Evolutionary conservation across 2,797 vertebrate genomes (phyloP).

Genomic region (Pangasius mekongensis): DNA sequence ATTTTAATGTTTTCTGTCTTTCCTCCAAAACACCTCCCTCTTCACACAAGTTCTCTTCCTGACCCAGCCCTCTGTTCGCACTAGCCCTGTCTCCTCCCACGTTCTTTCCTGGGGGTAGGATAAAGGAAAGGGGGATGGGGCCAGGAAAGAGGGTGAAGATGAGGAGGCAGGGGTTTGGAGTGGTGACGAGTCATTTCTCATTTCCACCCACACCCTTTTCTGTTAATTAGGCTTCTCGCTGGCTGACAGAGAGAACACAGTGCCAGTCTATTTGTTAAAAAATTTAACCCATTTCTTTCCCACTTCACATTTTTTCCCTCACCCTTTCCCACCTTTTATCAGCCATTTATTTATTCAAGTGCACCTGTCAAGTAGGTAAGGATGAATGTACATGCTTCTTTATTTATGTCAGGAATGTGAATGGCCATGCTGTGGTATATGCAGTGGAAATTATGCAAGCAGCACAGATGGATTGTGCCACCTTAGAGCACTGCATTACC

Average conservation of each 20-base stretch:
- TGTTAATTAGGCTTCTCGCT: conserved; percentile 63
- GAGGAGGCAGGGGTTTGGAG: conserved; percentile 41
- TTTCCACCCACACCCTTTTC: conserved; percentile 58
- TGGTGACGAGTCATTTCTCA: conserved; percentile 65
- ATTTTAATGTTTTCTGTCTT: conserved; percentile 81
- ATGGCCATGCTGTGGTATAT: background rate
- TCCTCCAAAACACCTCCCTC: conserved; percentile 38
- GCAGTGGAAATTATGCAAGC: conserved; percentile 19
- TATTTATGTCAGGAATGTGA: conserved; percentile 8
- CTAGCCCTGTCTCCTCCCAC: conserved; percentile 59
- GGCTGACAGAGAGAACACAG: background rate
- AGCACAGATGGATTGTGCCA: conserved; percentile 15
- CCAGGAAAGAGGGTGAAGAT: conserved; percentile 37
- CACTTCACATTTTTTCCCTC: background rate
- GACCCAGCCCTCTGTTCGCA: conserved; percentile 55
- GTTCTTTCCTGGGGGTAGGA: conserved; percentile 67
- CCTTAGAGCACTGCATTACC: conserved; percentile 22
- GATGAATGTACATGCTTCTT: background rate
- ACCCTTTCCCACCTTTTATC: background rate
- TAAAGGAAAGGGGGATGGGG: conserved; percentile 62
- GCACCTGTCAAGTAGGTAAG: background rate
- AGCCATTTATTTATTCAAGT: background rate
- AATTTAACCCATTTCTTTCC: background rate
- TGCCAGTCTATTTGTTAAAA: background rate
- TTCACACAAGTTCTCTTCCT: conserved; percentile 38